phyloP scores from a whole-genome alignment of 2,888 invertebrate species.

The Troides oblongomaculatus region DNA sequence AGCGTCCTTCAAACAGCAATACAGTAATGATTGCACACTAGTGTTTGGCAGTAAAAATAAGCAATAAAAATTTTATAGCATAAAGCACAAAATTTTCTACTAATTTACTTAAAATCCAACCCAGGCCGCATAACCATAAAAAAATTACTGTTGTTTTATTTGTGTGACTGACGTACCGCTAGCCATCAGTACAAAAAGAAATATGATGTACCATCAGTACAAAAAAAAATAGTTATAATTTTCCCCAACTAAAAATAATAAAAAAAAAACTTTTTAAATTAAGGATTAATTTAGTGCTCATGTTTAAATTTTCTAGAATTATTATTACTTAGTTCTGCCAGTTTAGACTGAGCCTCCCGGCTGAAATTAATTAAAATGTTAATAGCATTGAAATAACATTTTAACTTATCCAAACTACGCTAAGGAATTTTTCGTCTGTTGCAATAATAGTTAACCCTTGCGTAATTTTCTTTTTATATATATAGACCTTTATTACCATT shows the following conservation, averaged over 20 bases:
- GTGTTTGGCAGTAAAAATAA: too few species aligned
- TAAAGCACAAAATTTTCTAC: neutral
- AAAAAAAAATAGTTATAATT: neutral
- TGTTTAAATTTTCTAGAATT: neutral
- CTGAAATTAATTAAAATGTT: neutral
- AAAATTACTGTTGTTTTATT: neutral
- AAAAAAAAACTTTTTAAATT: neutral
- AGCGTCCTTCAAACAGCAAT: too few species aligned
- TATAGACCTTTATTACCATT: too few species aligned
- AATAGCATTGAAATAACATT: neutral
- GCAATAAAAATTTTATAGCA: too few species aligned
- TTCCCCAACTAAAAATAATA: neutral
- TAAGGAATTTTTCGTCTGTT: neutral
- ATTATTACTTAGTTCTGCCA: neutral
- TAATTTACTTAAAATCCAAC: neutral
- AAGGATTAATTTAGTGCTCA: neutral
- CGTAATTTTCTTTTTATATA: neutral
- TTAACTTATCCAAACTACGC: neutral
- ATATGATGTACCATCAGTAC: neutral
- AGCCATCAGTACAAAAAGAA: neutral
- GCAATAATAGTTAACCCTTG: neutral
- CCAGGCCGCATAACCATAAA: neutral
- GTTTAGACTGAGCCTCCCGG: neutral
- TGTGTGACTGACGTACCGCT: neutral
- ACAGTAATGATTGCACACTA: too few species aligned